Conservation (phyloP, 2,888 invertebrate species). For the Plagodis dolabraria region DNA sequence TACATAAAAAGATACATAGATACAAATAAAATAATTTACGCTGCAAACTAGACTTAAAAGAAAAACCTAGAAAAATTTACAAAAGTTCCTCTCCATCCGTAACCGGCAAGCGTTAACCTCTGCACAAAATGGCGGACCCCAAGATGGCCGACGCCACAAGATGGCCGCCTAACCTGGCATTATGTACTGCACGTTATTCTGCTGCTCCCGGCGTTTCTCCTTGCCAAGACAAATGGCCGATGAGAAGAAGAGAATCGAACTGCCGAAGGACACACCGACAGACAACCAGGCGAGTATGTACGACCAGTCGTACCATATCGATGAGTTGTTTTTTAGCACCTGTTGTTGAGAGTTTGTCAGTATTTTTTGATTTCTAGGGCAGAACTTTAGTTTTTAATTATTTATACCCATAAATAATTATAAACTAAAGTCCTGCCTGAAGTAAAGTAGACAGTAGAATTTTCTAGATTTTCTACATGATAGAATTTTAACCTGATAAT, state of each 20-base stretch:
- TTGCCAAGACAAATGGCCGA: constrained; percentile 91
- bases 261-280: constrained; percentile 90
- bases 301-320: constrained; percentile 93
- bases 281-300: constrained; percentile 94
- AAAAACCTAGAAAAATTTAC: constrained; percentile 52
- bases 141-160: constrained; percentile 56
- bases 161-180: constrained; percentile 91
- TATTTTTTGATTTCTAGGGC: constrained; percentile 24
- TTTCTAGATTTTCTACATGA: no score
- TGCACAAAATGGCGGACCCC: constrained; percentile 48
- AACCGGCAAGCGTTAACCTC: constrained; percentile 76
- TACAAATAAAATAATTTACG: neutral
- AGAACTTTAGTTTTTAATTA: no score
- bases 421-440: neutral
- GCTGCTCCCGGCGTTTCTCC: constrained; percentile 90
- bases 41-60: constrained; percentile 26
- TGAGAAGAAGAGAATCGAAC: constrained; percentile 91
- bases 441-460: no score
- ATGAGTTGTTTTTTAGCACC: constrained; percentile 90
- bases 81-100: constrained; percentile 43
- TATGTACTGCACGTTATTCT: constrained; percentile 93
- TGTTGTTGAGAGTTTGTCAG: constrained; percentile 59
- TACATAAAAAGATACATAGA: constrained; percentile 12
- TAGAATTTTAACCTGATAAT: no score
- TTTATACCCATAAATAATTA: no score